phyloP scores from a whole-genome alignment of 2,888 invertebrate genomes.

The Fabriciana adippe region DNA sequence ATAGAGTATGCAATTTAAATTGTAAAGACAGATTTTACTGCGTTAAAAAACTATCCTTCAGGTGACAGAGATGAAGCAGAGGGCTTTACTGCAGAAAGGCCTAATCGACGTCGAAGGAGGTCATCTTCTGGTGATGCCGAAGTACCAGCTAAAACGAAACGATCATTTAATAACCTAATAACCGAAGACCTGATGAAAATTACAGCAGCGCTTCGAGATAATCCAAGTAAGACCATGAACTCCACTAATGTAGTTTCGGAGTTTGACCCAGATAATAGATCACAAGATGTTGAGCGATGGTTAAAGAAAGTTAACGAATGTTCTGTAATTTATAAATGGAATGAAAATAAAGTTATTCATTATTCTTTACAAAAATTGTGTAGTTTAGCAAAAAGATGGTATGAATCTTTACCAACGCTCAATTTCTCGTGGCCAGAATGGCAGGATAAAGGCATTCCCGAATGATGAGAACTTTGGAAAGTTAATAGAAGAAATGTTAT shows the following conservation, averaged over 20 bases:
- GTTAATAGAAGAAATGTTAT: constrained; percentile 38
- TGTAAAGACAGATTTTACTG: too few species aligned
- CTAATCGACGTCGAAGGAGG: too few species aligned
- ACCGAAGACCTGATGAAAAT: too few species aligned
- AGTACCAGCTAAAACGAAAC: too few species aligned
- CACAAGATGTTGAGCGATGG: constrained; percentile 35
- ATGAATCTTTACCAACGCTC: constrained; percentile 33
- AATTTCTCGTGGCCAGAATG: constrained; percentile 39
- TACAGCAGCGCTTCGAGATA: too few species aligned
- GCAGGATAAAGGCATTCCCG: constrained; percentile 41
- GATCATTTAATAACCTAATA: too few species aligned
- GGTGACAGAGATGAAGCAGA: too few species aligned
- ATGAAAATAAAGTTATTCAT: constrained; percentile 34
- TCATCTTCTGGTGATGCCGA: too few species aligned
- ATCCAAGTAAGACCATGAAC: background rate
- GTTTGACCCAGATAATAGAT: constrained; percentile 32
- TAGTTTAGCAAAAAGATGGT: constrained; percentile 43
- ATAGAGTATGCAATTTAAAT: too few species aligned
- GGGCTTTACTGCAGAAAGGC: too few species aligned
- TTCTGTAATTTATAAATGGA: constrained; percentile 37
- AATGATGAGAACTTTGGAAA: constrained; percentile 40
- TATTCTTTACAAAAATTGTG: constrained; percentile 38
- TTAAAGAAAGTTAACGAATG: constrained; percentile 40
- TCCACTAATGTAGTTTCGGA: constrained; percentile 29
- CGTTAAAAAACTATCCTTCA: too few species aligned